Percentiles rank a stretch among this genome's conserved stretches.
phyloP scores from a whole-genome alignment of 2,113 vertebrate genomes.

The Damaliscus lunatus region DNA sequence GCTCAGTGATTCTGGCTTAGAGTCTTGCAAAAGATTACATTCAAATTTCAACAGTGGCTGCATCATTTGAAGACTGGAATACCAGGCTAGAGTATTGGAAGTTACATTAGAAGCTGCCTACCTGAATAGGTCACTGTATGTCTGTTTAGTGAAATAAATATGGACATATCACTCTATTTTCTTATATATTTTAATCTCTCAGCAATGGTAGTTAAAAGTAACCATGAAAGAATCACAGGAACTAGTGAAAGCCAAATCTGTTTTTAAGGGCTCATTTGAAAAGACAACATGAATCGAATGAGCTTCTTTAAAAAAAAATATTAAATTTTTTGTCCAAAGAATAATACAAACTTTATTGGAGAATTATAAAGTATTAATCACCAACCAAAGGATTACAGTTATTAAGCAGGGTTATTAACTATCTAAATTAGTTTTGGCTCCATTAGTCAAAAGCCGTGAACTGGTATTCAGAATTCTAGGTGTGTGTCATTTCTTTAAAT shows the following conservation, averaged over 20 bases:
- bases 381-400: background rate
- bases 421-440: background rate
- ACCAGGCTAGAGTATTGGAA: background rate
- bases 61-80: background rate
- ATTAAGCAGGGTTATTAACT: background rate
- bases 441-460: background rate
- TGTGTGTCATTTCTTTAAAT: background rate
- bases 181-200: background rate
- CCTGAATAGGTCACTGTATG: background rate
- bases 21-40: background rate
- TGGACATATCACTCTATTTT: background rate
- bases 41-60: background rate
- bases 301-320: background rate
- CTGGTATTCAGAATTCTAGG: background rate
- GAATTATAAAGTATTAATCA: slow-evolving; percentile 27
- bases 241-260: background rate
- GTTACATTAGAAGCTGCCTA: background rate
- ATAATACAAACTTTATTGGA: background rate
- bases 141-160: background rate
- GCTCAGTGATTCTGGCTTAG: background rate
- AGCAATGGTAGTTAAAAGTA: background rate
- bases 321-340: background rate
- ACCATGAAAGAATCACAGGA: background rate
- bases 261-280: background rate
- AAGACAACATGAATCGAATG: background rate